Evolutionary conservation across 2,888 invertebrate genomes (phyloP), one percentile per base, ranked within the genome.

Genomic region (Lepidocyrtinus sp.): DNA sequence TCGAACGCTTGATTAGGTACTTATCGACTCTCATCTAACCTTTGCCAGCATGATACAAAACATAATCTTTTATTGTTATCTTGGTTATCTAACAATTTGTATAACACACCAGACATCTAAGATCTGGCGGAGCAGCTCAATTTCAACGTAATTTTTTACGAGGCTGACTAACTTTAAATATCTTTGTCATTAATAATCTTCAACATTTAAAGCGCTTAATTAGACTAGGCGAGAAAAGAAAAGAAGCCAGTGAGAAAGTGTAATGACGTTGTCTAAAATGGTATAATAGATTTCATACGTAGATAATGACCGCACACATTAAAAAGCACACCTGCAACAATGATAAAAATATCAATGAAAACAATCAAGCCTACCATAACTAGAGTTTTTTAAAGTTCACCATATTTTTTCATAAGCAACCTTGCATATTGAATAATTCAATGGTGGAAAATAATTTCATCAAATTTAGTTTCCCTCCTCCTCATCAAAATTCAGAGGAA

Each of bases 31-130:
- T n/a, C n/a, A 12, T 46, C 46, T 46, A 12, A 46, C 46, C 15
- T 46, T 59, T 59, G 59, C 59, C 5, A 19, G 3, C 59, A 59
- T 15, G 21, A 59, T 59, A 21, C 59, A 59, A 7, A 59, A 59
- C 3, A 3, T 59, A 21, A 15, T 3, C 17, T 19, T 19, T 5
- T 22, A 15, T 64, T 64, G 50, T 50, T 69, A n/a, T 62, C 50
- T 12, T 62, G 55, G 71, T 80, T 74, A 80, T 75, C 75, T 75
- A 80, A 80, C 70, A 75, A 80, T 80, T 71, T 80, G 50, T 50
- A 2, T 50, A n/a, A n/a, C n/a, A n/a, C n/a, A 50, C 12, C 36
- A 7, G 36, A 7, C n/a, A 50, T 50, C 50, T 50, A 12, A n/a
- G n/a, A 50, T 50, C 5, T 50, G 50, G 50, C 17, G 50, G 12